A percentile compares a stretch with the other conserved stretches of the same genome.
Conservation (phyloP, 2,113 vertebrate species). For the Meles meles region DNA sequence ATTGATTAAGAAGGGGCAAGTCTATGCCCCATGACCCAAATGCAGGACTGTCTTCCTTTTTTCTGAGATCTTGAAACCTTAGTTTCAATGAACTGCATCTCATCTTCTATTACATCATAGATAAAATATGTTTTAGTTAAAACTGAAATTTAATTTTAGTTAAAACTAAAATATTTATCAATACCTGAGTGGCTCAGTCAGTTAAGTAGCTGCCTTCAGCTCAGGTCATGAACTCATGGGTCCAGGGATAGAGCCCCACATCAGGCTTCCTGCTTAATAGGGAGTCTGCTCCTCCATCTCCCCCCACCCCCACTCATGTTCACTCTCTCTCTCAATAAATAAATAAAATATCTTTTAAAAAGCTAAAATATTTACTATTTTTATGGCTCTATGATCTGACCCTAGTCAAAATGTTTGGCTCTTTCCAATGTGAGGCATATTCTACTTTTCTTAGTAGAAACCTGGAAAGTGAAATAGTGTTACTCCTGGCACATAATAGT, state of each 20-base stretch:
- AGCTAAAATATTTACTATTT: background rate
- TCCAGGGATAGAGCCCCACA: background rate
- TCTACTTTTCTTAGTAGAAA: background rate
- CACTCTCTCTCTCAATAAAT: background rate
- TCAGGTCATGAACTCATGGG: background rate
- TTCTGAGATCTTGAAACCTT: background rate
- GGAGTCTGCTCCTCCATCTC: background rate
- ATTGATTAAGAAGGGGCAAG: background rate
- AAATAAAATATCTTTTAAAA: background rate
- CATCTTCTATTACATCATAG: background rate
- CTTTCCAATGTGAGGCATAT: background rate
- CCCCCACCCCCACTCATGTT: background rate
- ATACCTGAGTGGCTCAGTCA: background rate
- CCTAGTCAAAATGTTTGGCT: background rate
- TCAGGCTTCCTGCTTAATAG: background rate
- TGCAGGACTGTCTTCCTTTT: background rate
- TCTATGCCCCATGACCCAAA: background rate
- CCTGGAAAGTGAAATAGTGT: background rate
- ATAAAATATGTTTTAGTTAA: background rate
- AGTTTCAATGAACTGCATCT: background rate
- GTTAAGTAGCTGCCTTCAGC: background rate
- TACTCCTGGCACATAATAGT: background rate
- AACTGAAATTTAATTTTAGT: background rate
- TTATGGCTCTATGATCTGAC: background rate
- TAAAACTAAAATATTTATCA: background rate